Conservation (phyloP, 1,140 invertebrate genomes). For the Dendrolimus punctatus region DNA sequence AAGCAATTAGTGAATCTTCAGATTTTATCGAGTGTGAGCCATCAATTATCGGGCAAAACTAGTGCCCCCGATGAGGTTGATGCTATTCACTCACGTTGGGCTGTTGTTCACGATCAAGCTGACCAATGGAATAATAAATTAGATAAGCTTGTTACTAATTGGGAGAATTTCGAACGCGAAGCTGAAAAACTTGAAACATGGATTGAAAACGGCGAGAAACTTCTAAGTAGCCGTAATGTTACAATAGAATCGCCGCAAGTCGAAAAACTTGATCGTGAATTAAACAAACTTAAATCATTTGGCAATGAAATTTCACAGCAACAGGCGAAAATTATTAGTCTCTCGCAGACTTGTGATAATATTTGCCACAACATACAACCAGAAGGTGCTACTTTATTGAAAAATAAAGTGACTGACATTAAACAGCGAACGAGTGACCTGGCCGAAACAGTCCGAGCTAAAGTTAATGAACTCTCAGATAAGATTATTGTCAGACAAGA, state of each 20-base stretch:
- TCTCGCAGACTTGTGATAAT: constrained; percentile 85
- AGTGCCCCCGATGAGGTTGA: constrained; percentile 86
- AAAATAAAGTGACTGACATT: constrained; percentile 80
- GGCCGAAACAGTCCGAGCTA: constrained; percentile 80
- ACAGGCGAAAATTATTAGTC: constrained; percentile 83
- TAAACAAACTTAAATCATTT: constrained; percentile 81
- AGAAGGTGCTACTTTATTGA: constrained; percentile 81
- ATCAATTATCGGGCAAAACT: constrained; percentile 81
- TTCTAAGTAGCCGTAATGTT: constrained; percentile 70
- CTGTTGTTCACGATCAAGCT: constrained; percentile 81
- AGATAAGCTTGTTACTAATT: constrained; percentile 84
- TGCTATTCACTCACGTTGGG: constrained; percentile 85
- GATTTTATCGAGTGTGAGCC: constrained; percentile 80
- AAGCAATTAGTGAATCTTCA: constrained; percentile 82
- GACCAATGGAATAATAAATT: constrained; percentile 82
- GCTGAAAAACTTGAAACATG: constrained; percentile 81
- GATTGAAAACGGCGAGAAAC: constrained; percentile 79
- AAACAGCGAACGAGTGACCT: constrained; percentile 81
- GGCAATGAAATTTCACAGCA: constrained; percentile 87
- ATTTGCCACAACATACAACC: constrained; percentile 82
- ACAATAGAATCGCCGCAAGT: constrained; percentile 78
- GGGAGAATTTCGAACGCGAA: constrained; percentile 85
- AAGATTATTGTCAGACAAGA: constrained; percentile 86
- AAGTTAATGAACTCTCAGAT: constrained; percentile 86
- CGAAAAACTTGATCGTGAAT: constrained; percentile 81